phyloP scores from a whole-genome alignment of 2,888 invertebrate genomes.

The Synanthedon andrenaeformis region DNA sequence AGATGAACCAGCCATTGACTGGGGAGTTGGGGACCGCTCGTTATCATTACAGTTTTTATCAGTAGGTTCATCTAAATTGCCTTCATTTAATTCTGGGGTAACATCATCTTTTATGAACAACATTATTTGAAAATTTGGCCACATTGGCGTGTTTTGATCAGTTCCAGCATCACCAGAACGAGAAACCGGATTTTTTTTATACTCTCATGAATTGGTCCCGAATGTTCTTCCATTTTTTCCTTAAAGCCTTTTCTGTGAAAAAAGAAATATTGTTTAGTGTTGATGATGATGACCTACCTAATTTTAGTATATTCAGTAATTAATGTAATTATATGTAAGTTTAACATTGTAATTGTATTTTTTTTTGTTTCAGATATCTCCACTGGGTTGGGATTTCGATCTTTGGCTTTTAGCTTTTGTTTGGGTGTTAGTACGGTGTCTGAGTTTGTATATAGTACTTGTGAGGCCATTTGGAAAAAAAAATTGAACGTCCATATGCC shows the following conservation, averaged over 20 bases:
- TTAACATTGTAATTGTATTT: too few species aligned
- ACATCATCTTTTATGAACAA: conserved; percentile 13
- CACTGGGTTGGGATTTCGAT: too few species aligned
- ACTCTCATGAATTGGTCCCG: conserved; percentile 13
- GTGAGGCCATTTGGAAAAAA: too few species aligned
- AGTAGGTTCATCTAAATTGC: conserved; percentile 13
- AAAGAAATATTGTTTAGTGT: conserved; percentile 8
- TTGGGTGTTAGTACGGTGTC: too few species aligned
- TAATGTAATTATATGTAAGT: conserved; percentile 2
- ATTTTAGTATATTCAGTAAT: neutral
- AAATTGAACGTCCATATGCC: too few species aligned
- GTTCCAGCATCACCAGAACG: conserved; percentile 14
- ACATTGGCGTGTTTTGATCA: conserved; percentile 11
- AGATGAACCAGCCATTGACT: conserved; percentile 14
- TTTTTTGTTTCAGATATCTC: too few species aligned
- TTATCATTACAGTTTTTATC: conserved; percentile 9
- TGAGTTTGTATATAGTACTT: too few species aligned
- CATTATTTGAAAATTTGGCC: conserved; percentile 15
- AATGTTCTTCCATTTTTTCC: conserved; percentile 16
- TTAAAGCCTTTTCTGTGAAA: conserved; percentile 12
- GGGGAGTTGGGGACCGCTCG: conserved; percentile 14
- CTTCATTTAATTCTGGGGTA: conserved; percentile 11
- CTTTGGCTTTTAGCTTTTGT: too few species aligned
- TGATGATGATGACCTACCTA: conserved; percentile 3
- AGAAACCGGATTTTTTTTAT: conserved; percentile 10